phyloP scores from a whole-genome alignment of 2,888 invertebrate species.

The Sisyra nigra region DNA sequence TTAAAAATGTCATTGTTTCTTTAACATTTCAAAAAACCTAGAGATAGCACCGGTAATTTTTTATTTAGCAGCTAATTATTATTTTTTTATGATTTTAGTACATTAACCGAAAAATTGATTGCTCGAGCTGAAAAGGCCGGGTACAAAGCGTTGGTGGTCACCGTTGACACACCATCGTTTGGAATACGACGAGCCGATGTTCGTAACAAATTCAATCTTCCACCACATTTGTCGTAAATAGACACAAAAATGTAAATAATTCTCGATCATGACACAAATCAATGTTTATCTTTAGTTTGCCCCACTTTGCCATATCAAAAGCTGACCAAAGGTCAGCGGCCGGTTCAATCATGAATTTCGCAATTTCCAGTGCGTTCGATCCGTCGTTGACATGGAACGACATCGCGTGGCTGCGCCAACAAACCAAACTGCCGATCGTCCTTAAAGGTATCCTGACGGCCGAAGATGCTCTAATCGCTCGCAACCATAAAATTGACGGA shows the following conservation, averaged over 20 bases:
- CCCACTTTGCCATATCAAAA: slow-evolving; percentile 48
- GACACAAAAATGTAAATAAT: slow-evolving; percentile 4
- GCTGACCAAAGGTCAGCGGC: slow-evolving; percentile 29
- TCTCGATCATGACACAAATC: neutral
- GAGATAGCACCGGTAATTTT: too few species aligned
- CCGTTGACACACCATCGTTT: slow-evolving; percentile 78
- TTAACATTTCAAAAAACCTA: too few species aligned
- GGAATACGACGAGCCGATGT: slow-evolving; percentile 70
- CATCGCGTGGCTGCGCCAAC: slow-evolving; percentile 64
- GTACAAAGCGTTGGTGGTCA: slow-evolving; percentile 75
- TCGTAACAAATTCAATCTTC: slow-evolving; percentile 69
- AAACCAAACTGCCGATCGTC: slow-evolving; percentile 65
- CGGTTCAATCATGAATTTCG: slow-evolving; percentile 64
- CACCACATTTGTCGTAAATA: slow-evolving; percentile 58
- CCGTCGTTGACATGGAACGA: slow-evolving; percentile 74
- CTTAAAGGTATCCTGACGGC: slow-evolving; percentile 75
- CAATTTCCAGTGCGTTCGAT: slow-evolving; percentile 64
- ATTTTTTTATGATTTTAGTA: slow-evolving; percentile 29
- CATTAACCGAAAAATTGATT: slow-evolving; percentile 55
- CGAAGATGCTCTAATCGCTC: slow-evolving; percentile 69
- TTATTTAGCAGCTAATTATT: too few species aligned
- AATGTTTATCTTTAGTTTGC: slow-evolving; percentile 41
- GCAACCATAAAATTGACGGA: slow-evolving; percentile 56
- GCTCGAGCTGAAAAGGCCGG: slow-evolving; percentile 63
- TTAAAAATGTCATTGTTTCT: too few species aligned